These are phyloP conservation scores for Brachionus calyciflorus DNA, from an alignment of 1,140 invertebrate genomes.

Conservation along the genomic window DNA sequence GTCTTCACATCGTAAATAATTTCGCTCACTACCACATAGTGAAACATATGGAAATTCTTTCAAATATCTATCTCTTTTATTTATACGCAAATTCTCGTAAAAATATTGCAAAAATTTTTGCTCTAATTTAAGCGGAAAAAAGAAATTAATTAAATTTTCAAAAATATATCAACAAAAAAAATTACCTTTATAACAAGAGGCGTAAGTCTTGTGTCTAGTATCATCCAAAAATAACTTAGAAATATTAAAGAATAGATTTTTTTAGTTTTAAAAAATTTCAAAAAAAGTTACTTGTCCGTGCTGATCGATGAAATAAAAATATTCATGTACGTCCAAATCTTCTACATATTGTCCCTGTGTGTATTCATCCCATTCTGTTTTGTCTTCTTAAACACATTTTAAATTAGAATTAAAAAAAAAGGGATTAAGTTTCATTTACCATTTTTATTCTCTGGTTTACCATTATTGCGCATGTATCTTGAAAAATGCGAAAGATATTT, in stretches of 20 bases:
- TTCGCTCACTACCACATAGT: conserved; percentile 82
- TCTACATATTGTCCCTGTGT: conserved; percentile 8
- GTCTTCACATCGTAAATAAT: conserved; percentile 90
- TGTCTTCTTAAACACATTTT: not conserved
- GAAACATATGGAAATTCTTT: conserved; percentile 85
- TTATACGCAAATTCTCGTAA: conserved; percentile 75
- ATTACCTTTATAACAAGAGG: conserved; percentile 88
- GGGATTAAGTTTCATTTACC: too few relatives aligned
- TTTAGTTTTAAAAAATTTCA: not conserved
- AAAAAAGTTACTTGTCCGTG: conserved; percentile 80
- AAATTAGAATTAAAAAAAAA: too few relatives aligned
- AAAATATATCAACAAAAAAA: too few relatives aligned
- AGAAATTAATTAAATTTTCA: too few relatives aligned
- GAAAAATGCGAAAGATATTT: too few relatives aligned
- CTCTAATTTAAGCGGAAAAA: too few relatives aligned
- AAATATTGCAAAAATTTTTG: conserved; percentile 90
- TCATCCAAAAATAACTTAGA: conserved; percentile 68
- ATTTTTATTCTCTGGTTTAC: too few relatives aligned
- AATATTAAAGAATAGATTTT: conserved; percentile 44
- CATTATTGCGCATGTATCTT: too few relatives aligned
- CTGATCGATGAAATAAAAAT: conserved; percentile 97
- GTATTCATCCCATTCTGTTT: not conserved
- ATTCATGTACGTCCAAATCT: conserved; percentile 80
- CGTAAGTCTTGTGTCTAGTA: conserved; percentile 93
- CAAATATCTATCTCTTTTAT: conserved; percentile 72